Conservation (phyloP, 2,113 vertebrate species). For the Dicrurus megarhynchus region DNA sequence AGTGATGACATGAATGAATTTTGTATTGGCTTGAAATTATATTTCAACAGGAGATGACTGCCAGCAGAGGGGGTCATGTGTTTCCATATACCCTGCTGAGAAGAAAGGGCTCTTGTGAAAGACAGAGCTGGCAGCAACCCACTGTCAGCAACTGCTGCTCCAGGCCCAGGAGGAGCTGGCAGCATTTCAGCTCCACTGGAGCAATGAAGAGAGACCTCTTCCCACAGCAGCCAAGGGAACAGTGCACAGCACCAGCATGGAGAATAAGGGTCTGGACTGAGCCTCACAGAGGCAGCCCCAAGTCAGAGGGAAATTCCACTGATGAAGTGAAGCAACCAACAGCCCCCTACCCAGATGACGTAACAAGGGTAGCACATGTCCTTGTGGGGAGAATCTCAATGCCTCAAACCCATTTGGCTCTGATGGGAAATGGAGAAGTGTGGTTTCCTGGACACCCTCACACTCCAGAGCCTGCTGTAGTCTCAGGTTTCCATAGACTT, state of each 20-base stretch:
- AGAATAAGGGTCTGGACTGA: background rate
- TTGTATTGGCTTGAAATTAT: background rate
- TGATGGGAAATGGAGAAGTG: background rate
- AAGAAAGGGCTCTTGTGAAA: background rate
- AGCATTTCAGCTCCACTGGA: background rate
- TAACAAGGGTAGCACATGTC: rapidly evolving
- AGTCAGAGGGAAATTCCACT: background rate
- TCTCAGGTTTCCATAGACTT: background rate
- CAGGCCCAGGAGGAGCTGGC: background rate
- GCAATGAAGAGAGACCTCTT: background rate
- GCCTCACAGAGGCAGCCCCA: background rate
- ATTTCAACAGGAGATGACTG: background rate
- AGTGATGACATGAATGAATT: background rate
- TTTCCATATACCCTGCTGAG: background rate
- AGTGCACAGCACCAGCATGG: background rate
- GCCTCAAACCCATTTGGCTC: background rate
- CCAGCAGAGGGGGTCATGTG: conserved; percentile 54
- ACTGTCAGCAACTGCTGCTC: background rate
- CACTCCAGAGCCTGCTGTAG: background rate
- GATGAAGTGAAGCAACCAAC: background rate
- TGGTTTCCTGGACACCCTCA: background rate
- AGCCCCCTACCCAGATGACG: background rate
- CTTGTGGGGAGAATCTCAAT: background rate
- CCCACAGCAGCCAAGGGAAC: background rate
- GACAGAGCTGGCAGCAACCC: background rate